A percentile compares a stretch with the other conserved stretches of the same genome.
These are phyloP conservation scores for Pinctada fucata DNA, from an alignment of 2,888 invertebrate genomes.

Conservation along the genomic window DNA sequence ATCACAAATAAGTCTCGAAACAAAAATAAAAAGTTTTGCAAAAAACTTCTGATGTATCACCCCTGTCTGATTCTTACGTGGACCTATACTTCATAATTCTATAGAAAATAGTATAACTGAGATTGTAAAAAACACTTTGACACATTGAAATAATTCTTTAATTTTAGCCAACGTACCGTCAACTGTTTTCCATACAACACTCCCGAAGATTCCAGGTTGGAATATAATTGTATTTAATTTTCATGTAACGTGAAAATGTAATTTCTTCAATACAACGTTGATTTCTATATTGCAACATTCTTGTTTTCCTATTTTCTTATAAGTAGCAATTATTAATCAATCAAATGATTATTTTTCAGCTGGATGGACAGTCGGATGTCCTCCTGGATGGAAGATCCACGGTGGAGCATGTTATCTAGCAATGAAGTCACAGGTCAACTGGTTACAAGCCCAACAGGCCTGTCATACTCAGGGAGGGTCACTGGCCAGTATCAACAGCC, in stretches of 20 bases:
- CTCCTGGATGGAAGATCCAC: constrained; percentile 42
- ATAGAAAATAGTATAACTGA: no score
- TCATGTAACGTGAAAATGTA: no score
- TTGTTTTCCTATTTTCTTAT: no score
- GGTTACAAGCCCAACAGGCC: constrained; percentile 35
- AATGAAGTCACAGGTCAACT: constrained; percentile 9
- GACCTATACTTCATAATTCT: neutral
- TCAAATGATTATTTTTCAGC: constrained; percentile 34
- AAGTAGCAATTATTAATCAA: neutral
- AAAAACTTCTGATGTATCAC: no score
- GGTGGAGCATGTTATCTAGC: constrained; percentile 45
- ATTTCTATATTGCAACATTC: no score
- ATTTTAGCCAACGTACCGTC: neutral
- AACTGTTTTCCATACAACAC: neutral
- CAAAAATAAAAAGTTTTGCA: no score
- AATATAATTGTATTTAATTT: no score
- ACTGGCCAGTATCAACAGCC: constrained; percentile 45
- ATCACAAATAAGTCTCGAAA: no score
- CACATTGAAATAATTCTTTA: no score
- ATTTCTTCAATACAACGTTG: no score
- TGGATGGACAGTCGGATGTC: constrained; percentile 50
- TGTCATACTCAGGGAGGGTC: constrained; percentile 42
- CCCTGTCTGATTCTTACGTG: no score
- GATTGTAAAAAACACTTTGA: no score
- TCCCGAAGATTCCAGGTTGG: neutral